Conservation (phyloP, 2,888 invertebrate genomes). For the Macrosoma leucophasiata region DNA sequence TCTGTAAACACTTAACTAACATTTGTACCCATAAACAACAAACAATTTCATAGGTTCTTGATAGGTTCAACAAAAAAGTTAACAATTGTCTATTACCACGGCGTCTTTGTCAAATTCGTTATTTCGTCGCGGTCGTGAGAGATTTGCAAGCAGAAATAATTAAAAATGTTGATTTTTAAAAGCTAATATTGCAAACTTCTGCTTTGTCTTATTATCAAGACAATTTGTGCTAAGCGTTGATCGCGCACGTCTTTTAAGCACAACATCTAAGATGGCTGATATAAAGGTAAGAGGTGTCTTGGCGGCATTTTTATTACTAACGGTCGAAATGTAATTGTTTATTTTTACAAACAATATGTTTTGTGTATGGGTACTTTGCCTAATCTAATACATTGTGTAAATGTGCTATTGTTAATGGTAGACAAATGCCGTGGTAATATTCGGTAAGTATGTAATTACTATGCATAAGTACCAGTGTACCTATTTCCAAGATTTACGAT, state of each 20-base stretch:
- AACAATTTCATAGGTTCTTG: too few relatives aligned
- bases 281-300: constrained; percentile 65
- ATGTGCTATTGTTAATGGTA: too few relatives aligned
- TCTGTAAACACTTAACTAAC: too few relatives aligned
- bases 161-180: constrained; percentile 53
- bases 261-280: constrained; percentile 69
- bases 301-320: constrained; percentile 70
- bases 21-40: too few relatives aligned
- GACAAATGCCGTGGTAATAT: too few relatives aligned
- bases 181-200: constrained; percentile 36
- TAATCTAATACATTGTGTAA: too few relatives aligned
- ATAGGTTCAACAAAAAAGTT: too few relatives aligned
- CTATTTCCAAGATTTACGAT: too few relatives aligned
- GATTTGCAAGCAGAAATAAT: constrained; percentile 33
- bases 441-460: too few relatives aligned
- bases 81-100: constrained; percentile 37
- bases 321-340: constrained; percentile 47
- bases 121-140: constrained; percentile 38
- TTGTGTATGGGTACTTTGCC: too few relatives aligned
- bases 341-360: too few relatives aligned
- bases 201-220: constrained; percentile 42
- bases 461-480: too few relatives aligned
- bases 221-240: constrained; percentile 51
- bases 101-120: constrained; percentile 52
- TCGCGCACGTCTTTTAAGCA: constrained; percentile 49